Base-by-base conservation (phyloP, 1,140 invertebrate genomes). In the Schlechtendalia chinensis region DNA sequence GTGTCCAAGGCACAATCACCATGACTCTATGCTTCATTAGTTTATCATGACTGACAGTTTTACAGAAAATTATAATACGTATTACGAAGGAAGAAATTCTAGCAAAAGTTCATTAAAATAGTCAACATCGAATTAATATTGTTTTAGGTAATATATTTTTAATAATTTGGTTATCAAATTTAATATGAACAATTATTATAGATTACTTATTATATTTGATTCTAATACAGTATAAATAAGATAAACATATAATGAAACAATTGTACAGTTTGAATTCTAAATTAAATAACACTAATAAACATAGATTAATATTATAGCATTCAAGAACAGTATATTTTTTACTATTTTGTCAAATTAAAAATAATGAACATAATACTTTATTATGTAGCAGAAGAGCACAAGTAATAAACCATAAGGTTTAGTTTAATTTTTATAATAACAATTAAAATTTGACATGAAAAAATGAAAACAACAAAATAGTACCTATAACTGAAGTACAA, bases 231-330 rank as follows among this genome's bases (percentile, higher is more conserved):
- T 24, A 67, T 1, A 67, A 67, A 65, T 45, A 67, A 24, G n/a
- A 45, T 16, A 22, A 47, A 56, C 54, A 56, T 56, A 8, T 10
- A 22, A 67, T 67, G 3, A 47, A 67, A 67, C 14, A 47, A 67
- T 67, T 45, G 45, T 14, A 67, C 47, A 50, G 12, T 50, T 45
- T n/a, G 4, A 27, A 59, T 59, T 39, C 12, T 1, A 39, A 65
- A n/a, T 39, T 39, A 63, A 19, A 63, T 63, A 63, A 63, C 61
- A 63, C 29, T 17, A 32, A 63, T 63, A 32, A 63, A 63, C 17
- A 63, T n/a, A 6, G 6, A 61, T 61, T 61, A 61, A 27, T 17
- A 29, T 61, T 61, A 14, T 27, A 61, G 1, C 24, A 29, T 29
- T 29, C 10, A 27, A 16, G 24, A 27, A 63, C 17, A 32, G 11